Conservation (phyloP, 2,113 vertebrate species). For the Cisticola juncidis region DNA sequence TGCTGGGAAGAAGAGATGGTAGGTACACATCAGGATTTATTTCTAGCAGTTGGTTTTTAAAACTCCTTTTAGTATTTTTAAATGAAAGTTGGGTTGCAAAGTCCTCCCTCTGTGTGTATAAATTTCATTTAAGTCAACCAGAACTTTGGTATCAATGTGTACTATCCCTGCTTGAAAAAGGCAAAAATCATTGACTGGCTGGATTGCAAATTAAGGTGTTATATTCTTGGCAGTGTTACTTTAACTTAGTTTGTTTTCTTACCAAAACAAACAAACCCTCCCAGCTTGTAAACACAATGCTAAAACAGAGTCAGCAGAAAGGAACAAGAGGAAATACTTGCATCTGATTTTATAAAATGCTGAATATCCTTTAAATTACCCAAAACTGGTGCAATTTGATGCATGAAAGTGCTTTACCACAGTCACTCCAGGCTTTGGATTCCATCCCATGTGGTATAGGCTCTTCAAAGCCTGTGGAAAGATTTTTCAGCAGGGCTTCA, state of each 20-base stretch:
- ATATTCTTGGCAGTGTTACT: background rate
- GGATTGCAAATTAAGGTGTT: background rate
- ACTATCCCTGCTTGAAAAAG: background rate
- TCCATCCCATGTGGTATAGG: background rate
- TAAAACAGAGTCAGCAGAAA: background rate
- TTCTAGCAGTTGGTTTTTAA: background rate
- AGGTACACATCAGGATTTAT: background rate
- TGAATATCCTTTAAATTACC: background rate
- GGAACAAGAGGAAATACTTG: background rate
- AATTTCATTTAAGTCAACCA: background rate
- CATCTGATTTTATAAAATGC: background rate
- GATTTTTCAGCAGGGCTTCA: slow-evolving; percentile 13
- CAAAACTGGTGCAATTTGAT: background rate
- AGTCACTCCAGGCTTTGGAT: background rate
- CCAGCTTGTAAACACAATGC: background rate
- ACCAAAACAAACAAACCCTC: background rate
- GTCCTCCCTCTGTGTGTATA: background rate
- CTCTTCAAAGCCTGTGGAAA: background rate
- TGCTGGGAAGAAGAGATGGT: background rate
- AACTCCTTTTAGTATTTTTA: background rate
- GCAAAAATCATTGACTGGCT: background rate
- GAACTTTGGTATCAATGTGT: background rate
- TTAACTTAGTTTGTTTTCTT: background rate
- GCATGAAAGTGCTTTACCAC: background rate
- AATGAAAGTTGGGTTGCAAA: background rate